A percentile compares a stretch with the other conserved stretches of the same genome.
Evolutionary conservation across 2,113 vertebrate genomes (phyloP).

Genomic region (Nesoenas mayeri): DNA sequence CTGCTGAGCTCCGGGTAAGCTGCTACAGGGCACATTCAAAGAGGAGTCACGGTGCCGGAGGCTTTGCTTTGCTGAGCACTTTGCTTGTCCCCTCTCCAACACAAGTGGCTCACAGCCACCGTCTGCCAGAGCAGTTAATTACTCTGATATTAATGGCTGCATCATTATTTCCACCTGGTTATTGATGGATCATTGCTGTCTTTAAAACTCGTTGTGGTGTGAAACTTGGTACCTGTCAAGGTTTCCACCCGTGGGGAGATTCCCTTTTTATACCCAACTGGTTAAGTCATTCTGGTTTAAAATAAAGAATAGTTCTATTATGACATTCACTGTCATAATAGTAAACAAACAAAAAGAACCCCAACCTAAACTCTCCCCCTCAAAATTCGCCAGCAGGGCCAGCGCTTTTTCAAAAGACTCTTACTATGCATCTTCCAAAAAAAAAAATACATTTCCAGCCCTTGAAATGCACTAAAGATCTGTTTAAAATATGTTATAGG

Average conservation of each 20-base stretch:
- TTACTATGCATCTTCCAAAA: background rate
- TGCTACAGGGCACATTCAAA: background rate
- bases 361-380: background rate
- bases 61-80: background rate
- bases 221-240: background rate
- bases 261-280: background rate
- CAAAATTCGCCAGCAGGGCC: background rate
- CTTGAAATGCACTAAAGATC: background rate
- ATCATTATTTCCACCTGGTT: background rate
- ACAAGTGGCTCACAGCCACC: rapidly evolving
- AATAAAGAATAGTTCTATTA: background rate
- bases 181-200: background rate
- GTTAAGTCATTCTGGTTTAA: background rate
- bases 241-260: background rate
- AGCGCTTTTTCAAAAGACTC: background rate
- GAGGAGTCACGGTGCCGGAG: rapidly evolving
- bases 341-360: background rate
- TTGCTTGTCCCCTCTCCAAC: background rate
- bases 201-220: background rate
- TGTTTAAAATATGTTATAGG: background rate
- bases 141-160: background rate
- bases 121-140: background rate
- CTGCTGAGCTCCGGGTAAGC: background rate
- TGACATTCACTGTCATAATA: background rate
- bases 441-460: background rate